These are phyloP conservation scores for Panthera leo DNA, from an alignment of 2,113 vertebrate species.

Conservation along the genomic window DNA sequence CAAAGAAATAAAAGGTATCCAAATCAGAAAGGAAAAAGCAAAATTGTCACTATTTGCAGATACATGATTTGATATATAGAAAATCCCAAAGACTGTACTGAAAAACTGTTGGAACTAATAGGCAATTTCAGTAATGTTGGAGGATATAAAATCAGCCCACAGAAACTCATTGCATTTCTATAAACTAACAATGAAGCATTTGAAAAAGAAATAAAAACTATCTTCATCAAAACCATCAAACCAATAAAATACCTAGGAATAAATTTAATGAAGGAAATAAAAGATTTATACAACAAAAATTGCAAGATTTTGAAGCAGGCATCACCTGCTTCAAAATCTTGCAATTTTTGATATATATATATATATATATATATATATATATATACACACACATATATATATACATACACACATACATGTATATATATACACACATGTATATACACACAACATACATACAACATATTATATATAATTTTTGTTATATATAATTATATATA, in stretches of 20 bases:
- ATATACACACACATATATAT: rapidly evolving
- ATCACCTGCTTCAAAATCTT: no score
- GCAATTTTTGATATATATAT: no score
- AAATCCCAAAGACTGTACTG: not conserved
- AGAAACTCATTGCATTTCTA: not conserved
- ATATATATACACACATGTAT: no score
- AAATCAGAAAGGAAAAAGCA: not conserved
- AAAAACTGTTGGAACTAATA: not conserved
- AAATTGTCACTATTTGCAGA: not conserved
- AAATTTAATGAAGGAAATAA: not conserved
- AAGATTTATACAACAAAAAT: not conserved
- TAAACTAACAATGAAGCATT: not conserved
- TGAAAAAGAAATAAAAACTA: not conserved
- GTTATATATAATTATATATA: no score
- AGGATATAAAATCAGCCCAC: not conserved
- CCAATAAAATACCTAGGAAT: not conserved
- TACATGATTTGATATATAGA: not conserved
- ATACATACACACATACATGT: no score
- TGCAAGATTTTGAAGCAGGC: not conserved
- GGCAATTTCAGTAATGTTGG: not conserved
- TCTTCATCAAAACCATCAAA: not conserved
- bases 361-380: no score
- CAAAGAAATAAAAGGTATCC: not conserved
- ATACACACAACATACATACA: no score
- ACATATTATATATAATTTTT: no score